Base-by-base conservation (phyloP, 2,797 vertebrate genomes). In the Anas bahamensis region DNA sequence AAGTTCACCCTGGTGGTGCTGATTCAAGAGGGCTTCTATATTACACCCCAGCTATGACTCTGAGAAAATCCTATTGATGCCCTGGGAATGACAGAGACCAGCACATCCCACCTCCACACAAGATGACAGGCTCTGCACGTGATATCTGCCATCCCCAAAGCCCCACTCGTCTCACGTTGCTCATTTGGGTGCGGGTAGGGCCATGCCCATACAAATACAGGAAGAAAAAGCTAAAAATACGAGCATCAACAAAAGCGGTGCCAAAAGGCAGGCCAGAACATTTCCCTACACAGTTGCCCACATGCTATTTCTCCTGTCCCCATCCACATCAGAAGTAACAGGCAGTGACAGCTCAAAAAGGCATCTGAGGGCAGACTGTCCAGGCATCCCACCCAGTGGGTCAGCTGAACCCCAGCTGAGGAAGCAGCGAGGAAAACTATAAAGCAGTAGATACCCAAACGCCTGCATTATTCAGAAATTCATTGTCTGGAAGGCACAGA, bases 61-160 rank as follows among this genome's bases (percentile, higher is more conserved):
- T 28, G 57, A 21, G 31, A 65, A 73, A 50, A 7, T 7, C 24
- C 33, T 24, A 4, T 26, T n/a, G 16, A 29, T 29, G 90, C 55
- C 37, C 21, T 52, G 24, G 9, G 8, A 70, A 69, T 19, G 52
- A 17, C 33, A 24, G 50, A 24, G 17, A 57, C 21, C 28, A 68
- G 41, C 37, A 7, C 1, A 7, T 4, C 22, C 8, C 8, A 29
- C 37, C 71, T 46, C 50, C 37, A 35, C 7, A 28, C 7, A 21
- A 88, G 59, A 6, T 11, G 19, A 50, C 17, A 15, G 18, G 28
- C 60, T 12, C 17, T 0, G 6, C 10, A 5, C 1, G 0, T 53
- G n/a, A 55, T 22, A 44, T 12, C 21, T 21, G 21, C 57, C 50
- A 26, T 18, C 22, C 15, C 26, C 52, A n/a, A n/a, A 72, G 24